A percentile compares a stretch with the other conserved stretches of the same genome.
Conservation (phyloP, 1,140 invertebrate genomes). For the Bombus superbus region DNA sequence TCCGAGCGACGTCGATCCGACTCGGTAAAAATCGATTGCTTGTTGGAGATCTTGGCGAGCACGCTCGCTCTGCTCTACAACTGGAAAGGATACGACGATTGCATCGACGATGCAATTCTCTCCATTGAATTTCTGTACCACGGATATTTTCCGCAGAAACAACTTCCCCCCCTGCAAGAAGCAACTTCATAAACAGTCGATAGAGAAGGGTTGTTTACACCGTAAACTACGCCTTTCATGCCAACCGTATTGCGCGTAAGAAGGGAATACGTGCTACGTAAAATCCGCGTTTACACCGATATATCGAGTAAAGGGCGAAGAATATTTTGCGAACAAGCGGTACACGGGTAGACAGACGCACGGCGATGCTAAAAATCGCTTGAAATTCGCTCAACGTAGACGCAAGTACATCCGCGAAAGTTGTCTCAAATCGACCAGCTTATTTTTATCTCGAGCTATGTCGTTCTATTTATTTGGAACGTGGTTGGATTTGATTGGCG, state of each 20-base stretch:
- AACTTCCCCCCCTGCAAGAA: constrained; percentile 36
- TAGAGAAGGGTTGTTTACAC: constrained; percentile 34
- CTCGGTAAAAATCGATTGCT: constrained; percentile 16
- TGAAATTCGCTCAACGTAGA: background rate
- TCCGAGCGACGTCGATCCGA: background rate
- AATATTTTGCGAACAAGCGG: background rate
- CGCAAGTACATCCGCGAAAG: background rate
- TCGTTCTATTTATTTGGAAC: constrained; percentile 14
- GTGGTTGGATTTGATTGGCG: constrained; percentile 30
- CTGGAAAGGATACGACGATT: no score
- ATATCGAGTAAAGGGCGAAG: background rate
- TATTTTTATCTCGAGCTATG: constrained; percentile 5
- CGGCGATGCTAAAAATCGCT: background rate
- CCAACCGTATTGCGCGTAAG: constrained; percentile 13
- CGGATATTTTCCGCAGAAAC: constrained; percentile 37
- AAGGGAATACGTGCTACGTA: constrained; percentile 11
- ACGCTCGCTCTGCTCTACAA: background rate
- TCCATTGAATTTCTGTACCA: constrained; percentile 33
- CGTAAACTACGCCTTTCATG: constrained; percentile 15
- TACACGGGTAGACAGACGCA: background rate
- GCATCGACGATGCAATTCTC: constrained; percentile 28
- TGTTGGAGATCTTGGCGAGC: background rate
- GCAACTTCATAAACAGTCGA: constrained; percentile 54
- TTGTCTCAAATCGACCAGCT: background rate
- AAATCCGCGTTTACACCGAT: constrained; percentile 4